Base-by-base conservation (phyloP, 2,888 invertebrate genomes). In the Orgyia antiqua region DNA sequence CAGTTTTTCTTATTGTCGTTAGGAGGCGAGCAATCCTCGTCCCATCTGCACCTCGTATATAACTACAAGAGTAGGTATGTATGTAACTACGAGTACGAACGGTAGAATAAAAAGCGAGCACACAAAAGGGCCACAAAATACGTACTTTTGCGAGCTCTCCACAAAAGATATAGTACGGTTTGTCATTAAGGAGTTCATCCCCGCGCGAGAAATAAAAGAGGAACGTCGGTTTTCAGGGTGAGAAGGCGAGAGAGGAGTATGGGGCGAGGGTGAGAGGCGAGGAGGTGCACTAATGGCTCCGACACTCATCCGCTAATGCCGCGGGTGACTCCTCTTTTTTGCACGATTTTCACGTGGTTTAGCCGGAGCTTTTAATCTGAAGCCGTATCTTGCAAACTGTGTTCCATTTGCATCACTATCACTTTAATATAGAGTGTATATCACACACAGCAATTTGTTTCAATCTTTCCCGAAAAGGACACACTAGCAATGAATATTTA, bases 161-260 rank as follows among this genome's bases (percentile, higher is more conserved):
- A 84, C 84, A 86, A 84, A 83, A 86, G 84, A 86, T 84, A 86
- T 84, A 86, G 84, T 84, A 84, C 82, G 84, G 84, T 86, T 84
- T 86, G 84, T 84, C 84, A 84, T 86, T 84, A 86, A 86, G 84
- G 84, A 86, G 84, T 86, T 86, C 84, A 86, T 84, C 83, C 82
- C 83, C 80, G 80, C 79, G 80, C 83, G 80, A 79, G 84, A 84
- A 86, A 84, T 84, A 84, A 86, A 86, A 86, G 84, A 83, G 83
- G 79, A 74, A 74, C 73, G 73, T 62, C 56, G 75, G 70, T 65
- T 69, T 71, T 71, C 60, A 63, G 71, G 68, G 68, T 58, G 65
- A 67, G 49, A 52, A 62, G 63, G 61, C 42, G 54, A 45, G 43
- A 42, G 45, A 43, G 54, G 44, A 56, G 15, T 15, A 6, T 4